Conservation (phyloP, 2,888 invertebrate genomes). For the Cerceris ruficornis region DNA sequence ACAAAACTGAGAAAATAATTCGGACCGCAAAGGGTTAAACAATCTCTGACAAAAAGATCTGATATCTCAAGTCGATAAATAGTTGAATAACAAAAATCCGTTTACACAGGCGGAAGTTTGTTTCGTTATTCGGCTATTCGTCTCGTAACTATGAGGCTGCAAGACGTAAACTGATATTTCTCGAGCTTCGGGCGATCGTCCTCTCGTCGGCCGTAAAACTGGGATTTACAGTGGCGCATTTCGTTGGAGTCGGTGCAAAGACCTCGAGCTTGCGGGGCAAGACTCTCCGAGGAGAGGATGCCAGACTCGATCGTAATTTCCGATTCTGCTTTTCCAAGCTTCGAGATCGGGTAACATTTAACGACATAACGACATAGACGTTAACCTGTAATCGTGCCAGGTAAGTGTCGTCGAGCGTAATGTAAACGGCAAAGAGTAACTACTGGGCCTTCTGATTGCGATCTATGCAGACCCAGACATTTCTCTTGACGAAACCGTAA, state of each 20-base stretch:
- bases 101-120: too few relatives aligned
- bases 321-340: not conserved
- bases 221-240: constrained; percentile 50
- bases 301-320: constrained; percentile 49
- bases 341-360: constrained; percentile 41
- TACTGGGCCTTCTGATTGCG: constrained; percentile 7
- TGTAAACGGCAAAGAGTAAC: constrained; percentile 40
- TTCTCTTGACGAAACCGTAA: too few relatives aligned
- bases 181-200: constrained; percentile 9
- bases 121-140: not conserved
- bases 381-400: constrained; percentile 47
- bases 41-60: not conserved
- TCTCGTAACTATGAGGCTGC: not conserved
- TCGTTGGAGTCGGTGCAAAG: constrained; percentile 30
- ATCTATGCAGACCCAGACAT: too few relatives aligned
- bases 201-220: constrained; percentile 26
- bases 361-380: constrained; percentile 53
- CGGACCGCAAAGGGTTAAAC: not conserved
- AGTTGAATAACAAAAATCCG: too few relatives aligned
- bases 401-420: constrained; percentile 41
- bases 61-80: not conserved
- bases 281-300: constrained; percentile 22
- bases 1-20: too few relatives aligned
- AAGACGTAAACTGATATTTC: constrained; percentile 26
- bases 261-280: constrained; percentile 8